These are phyloP conservation scores for Sebastolobus alascanus DNA, from an alignment of 2,797 vertebrate species.

Conservation along the genomic window DNA sequence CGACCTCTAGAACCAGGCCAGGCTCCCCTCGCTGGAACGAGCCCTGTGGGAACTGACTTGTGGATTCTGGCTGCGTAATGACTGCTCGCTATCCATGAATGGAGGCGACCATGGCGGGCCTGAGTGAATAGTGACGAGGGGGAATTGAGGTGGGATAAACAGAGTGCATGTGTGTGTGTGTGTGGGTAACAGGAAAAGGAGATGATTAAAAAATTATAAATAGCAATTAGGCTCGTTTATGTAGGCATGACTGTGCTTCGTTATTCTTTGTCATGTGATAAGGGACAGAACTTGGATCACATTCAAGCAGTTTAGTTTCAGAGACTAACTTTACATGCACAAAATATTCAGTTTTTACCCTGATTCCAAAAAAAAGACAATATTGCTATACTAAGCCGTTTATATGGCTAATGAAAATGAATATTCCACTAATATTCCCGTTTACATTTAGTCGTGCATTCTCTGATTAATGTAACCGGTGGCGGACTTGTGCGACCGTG, in stretches of 20 bases:
- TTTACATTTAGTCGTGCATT: too few relatives aligned
- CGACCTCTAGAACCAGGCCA: constrained; percentile 63
- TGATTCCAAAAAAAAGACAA: too few relatives aligned
- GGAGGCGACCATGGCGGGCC: constrained; percentile 33
- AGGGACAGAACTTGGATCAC: constrained; percentile 18
- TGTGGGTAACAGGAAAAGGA: constrained; percentile 25
- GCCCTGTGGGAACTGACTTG: constrained; percentile 75
- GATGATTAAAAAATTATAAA: constrained; percentile 33
- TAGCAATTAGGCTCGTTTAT: constrained; percentile 36
- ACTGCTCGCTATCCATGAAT: constrained; percentile 66
- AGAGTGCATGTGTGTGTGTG: neutral
- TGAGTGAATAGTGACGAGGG: constrained; percentile 49
- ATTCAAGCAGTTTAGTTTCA: constrained; percentile 8
- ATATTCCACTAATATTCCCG: too few relatives aligned
- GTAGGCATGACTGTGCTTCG: constrained; percentile 2
- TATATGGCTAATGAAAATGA: too few relatives aligned
- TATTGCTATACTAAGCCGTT: too few relatives aligned
- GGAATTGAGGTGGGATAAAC: constrained; percentile 44
- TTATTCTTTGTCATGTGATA: constrained; percentile 40
- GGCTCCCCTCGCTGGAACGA: constrained; percentile 42
- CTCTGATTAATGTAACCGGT: too few relatives aligned
- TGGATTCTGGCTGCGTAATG: constrained; percentile 69
- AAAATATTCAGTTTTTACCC: too few relatives aligned
- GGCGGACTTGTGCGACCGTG: too few relatives aligned
- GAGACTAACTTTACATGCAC: too few relatives aligned